phyloP scores from a whole-genome alignment of 2,888 invertebrate genomes.

The Dryobotodes eremita region DNA sequence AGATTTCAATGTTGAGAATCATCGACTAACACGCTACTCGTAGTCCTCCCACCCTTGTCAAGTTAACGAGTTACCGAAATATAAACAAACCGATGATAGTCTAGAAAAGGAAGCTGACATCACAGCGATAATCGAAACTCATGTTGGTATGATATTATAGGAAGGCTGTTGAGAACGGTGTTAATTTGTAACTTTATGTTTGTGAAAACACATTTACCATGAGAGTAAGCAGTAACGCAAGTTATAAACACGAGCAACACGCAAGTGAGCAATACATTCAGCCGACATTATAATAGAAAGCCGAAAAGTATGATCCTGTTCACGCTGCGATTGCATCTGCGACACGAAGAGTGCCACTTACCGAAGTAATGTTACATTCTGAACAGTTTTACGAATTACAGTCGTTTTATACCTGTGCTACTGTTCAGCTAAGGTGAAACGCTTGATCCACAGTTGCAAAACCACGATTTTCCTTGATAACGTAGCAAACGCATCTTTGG shows the following conservation, averaged over 20 bases:
- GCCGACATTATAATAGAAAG: slow-evolving; percentile 41
- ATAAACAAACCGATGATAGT: neutral
- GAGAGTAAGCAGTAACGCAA: neutral
- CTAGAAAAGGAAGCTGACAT: neutral
- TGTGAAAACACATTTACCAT: neutral
- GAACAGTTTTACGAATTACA: slow-evolving; percentile 7
- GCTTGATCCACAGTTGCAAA: neutral
- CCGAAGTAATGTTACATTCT: slow-evolving; percentile 26
- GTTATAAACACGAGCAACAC: neutral
- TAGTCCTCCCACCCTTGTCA: neutral
- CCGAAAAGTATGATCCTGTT: slow-evolving; percentile 43
- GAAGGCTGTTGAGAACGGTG: neutral
- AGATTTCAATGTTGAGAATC: neutral
- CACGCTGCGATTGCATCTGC: slow-evolving; percentile 25
- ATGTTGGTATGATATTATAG: neutral
- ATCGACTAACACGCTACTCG: neutral
- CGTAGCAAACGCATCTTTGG: neutral
- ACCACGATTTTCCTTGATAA: neutral
- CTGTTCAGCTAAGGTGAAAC: neutral
- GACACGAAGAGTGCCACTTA: slow-evolving; percentile 17
- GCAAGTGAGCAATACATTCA: slow-evolving; percentile 5
- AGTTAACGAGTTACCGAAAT: neutral
- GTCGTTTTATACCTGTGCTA: neutral
- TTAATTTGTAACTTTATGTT: neutral
- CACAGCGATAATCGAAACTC: neutral